These are phyloP conservation scores for Calidris pugnax DNA, from an alignment of 2,113 vertebrate genomes.

Conservation along the genomic window DNA sequence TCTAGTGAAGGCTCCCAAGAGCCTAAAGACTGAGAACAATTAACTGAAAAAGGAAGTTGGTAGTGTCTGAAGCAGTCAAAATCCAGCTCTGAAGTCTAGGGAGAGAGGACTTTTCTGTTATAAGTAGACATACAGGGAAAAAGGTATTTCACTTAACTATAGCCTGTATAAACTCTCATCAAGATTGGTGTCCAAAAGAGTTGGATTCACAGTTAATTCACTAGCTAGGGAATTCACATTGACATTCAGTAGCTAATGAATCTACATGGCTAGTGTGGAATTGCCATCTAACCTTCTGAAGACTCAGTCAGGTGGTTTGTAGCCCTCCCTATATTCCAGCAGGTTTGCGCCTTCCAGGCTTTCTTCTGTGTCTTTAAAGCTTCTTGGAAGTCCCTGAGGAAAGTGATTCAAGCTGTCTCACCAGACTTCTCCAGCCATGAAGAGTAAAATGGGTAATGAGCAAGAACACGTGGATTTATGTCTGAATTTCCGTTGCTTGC, in stretches of 20 bases:
- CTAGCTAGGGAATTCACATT: not conserved
- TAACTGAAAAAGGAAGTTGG: not conserved
- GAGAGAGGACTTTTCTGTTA: not conserved
- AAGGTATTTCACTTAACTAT: not conserved
- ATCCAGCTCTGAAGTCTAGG: not conserved
- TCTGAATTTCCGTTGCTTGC: not conserved
- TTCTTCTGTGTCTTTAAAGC: not conserved
- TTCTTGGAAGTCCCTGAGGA: not conserved
- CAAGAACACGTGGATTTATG: rapidly evolving
- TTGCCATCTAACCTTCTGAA: not conserved
- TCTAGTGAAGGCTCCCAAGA: not conserved
- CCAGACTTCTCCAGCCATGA: rapidly evolving
- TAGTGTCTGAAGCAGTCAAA: not conserved
- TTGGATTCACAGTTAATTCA: not conserved
- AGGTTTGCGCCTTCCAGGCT: not conserved
- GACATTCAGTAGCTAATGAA: not conserved
- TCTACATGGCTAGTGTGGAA: not conserved
- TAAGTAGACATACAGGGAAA: not conserved
- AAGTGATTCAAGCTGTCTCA: not conserved
- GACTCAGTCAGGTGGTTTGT: not conserved
- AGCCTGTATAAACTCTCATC: not conserved
- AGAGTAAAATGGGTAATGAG: not conserved
- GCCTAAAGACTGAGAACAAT: not conserved
- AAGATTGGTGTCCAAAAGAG: not conserved
- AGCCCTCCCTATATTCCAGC: not conserved